Evolutionary conservation across 2,797 vertebrate genomes (phyloP), one percentile per base, ranked within the genome.

Genomic region (Gouania willdenowi): DNA sequence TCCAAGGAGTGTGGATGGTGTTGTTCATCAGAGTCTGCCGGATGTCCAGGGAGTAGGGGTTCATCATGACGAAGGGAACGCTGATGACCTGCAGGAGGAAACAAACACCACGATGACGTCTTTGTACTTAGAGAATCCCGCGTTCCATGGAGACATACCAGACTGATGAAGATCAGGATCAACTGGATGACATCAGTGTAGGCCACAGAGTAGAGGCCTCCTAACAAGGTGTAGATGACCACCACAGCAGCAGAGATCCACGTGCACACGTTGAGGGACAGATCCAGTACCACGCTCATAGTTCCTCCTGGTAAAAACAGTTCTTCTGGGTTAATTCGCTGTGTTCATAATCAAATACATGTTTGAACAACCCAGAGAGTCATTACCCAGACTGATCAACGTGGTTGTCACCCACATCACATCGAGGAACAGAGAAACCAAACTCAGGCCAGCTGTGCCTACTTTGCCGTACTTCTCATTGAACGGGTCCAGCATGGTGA

Each of bases 131-230:
- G n/a, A n/a, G n/a, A n/a, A n/a, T n/a, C n/a, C n/a, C n/a, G n/a
- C n/a, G n/a, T n/a, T n/a, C n/a, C n/a, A 11, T 37, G 14, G 56
- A 8, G 8, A 39, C 51, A 46, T 69, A 77, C 89, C 82, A 88
- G 54, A 15, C 85, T 76, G 47, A 86, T 0, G 0, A 68, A 69
- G 2, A 86, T 56, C 45, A 91, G 85, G 52, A 74, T 0, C 33
- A 89, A 52, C 58, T 90, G 89, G 35, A 84, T 74, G n/a, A n/a
- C n/a, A n/a, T n/a, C n/a, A n/a, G n/a, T n/a, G n/a, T 71, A 70
- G 12, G 55, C 66, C 42, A 60, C 66, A 2, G 63, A 89, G 58
- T 88, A 89, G 29, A 91, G 66, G 1, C 88, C 88, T 43, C 88
- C 61, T 31, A 66, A 20, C 27, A 66, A 36, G 0, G 54, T 89